Evolutionary conservation across 2,113 vertebrate species (phyloP).

Genomic region (Myotis lucifugus): DNA sequence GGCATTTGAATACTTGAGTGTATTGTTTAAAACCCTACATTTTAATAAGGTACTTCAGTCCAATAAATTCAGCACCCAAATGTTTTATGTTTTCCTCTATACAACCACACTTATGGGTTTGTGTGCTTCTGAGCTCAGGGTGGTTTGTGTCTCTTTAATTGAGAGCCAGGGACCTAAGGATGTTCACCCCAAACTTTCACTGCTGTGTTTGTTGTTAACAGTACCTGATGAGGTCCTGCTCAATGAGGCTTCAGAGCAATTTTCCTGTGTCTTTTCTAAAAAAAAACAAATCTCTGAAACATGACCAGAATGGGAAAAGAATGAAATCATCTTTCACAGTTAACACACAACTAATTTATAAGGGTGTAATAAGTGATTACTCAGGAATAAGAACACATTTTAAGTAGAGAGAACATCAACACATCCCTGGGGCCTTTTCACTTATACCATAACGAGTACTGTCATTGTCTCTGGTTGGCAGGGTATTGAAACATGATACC

Average conservation of each 20-base stretch:
- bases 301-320: background rate
- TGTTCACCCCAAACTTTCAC: background rate
- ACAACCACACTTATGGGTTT: background rate
- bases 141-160: background rate
- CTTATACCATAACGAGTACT: background rate
- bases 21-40: background rate
- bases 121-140: background rate
- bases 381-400: background rate
- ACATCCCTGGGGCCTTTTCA: background rate
- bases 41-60: background rate
- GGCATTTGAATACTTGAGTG: constrained; percentile 34
- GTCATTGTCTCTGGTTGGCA: background rate
- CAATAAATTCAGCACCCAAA: background rate
- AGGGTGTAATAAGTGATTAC: background rate
- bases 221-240: background rate
- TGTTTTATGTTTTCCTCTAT: background rate
- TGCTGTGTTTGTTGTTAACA: background rate
- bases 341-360: background rate
- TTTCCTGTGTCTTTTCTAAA: background rate
- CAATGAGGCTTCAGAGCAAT: background rate
- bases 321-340: background rate
- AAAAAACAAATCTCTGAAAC: background rate
- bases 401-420: background rate
- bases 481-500: background rate
- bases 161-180: background rate